Conservation (phyloP, 64 coral and sea anemone genomes). For the Dendronephthya gigantea region DNA sequence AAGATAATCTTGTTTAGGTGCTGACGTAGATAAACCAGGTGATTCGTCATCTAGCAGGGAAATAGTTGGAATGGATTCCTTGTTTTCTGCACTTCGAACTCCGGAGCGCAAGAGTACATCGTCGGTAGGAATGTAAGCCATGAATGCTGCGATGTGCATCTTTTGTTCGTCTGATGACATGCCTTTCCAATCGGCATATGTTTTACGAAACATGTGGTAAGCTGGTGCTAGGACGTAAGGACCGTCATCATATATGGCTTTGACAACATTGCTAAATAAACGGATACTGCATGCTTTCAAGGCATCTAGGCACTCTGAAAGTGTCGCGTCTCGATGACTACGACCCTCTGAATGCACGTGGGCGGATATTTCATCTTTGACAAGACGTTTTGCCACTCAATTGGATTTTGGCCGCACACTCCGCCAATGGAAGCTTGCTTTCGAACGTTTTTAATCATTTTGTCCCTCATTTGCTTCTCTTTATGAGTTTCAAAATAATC, state of each 20-base stretch:
- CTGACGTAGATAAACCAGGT: neutral
- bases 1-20: neutral
- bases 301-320: constrained; percentile 10
- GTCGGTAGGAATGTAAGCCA: constrained; percentile 8
- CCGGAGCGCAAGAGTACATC: neutral
- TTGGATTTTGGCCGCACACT: constrained; percentile 23
- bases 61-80: too few relatives aligned
- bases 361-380: constrained; percentile 26
- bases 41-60: too few relatives aligned
- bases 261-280: constrained; percentile 16
- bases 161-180: neutral
- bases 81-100: too few relatives aligned
- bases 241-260: constrained; percentile 49
- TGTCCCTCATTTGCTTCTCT: constrained; percentile 22
- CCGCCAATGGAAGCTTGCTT: constrained; percentile 13
- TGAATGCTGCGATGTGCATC: neutral
- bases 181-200: constrained; percentile 14
- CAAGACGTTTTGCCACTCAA: constrained; percentile 25
- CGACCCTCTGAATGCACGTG: neutral
- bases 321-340: constrained; percentile 4
- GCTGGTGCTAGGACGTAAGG: constrained; percentile 28
- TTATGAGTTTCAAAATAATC: constrained; percentile 28
- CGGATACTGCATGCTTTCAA: constrained; percentile 18
- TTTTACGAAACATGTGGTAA: neutral
- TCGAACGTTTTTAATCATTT: constrained; percentile 17